Evolutionary conservation across 2,113 vertebrate genomes (phyloP), one percentile per base, ranked within the genome.

Genomic region (Varanus salvator): DNA sequence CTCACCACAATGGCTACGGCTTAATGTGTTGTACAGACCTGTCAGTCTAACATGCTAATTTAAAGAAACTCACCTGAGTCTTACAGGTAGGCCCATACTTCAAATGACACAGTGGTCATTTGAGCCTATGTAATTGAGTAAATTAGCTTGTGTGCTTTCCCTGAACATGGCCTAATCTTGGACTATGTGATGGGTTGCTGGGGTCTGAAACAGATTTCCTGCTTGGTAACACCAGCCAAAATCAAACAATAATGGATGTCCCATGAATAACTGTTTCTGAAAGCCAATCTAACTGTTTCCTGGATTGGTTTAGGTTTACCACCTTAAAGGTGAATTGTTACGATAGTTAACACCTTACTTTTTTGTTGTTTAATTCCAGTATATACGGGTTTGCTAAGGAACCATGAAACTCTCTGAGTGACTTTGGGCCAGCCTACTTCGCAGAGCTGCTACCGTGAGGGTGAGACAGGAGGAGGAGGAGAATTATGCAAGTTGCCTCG

Each of bases 51-150:
- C 31, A 60, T 66, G 54, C 14, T 54, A 25, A 38, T 19, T 86
- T 86, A 25, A n/a, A 86, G n/a, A 74, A 75, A 54, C 48, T 72
- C 68, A 48, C 69, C 54, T 54, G 54, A 54, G 74, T 74, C 66
- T 29, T 48, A 27, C 19, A n/a, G 27, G 9, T 54, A 74, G 69
- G 69, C 75, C 48, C 52, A 34, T 12, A 57, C 19, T 57, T 38
- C 27, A 74, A 86, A 85, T 19, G 48, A 54, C 74, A 57, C 50
- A 25, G 27, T 38, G 71, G 50, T 60, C 50, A 86, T 86, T 86
- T 71, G 50, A 71, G 75, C 50, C 84, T 60, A 27, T 86, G 71
- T 86, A 86, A 86, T 75, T 86, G 84, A 75, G n/a, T 75, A 86
- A 60, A 86, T 86, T 86, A 69, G 84, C 31, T 19, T 54, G 69